These are phyloP conservation scores for Meteorus cinctellus DNA, from an alignment of 2,888 invertebrate genomes.

Conservation along the genomic window DNA sequence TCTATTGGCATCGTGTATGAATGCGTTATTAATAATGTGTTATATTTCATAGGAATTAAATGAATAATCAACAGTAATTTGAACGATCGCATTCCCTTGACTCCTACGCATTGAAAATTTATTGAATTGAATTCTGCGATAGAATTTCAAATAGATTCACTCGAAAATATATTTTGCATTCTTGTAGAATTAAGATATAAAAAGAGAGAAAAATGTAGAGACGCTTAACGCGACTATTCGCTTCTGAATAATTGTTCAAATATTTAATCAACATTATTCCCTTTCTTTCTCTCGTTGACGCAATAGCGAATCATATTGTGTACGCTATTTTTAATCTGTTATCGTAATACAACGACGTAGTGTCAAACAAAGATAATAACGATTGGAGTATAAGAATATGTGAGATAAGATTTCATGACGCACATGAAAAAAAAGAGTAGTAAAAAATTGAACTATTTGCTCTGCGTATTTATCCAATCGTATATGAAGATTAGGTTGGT, in stretches of 20 bases:
- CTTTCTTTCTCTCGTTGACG: background rate
- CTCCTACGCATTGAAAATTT: background rate
- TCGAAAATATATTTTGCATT: background rate
- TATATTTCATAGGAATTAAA: background rate
- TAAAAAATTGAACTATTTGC: background rate
- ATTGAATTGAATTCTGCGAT: background rate
- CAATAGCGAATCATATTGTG: background rate
- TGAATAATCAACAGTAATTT: background rate
- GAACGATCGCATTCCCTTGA: background rate
- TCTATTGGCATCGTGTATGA: background rate
- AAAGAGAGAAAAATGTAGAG: background rate
- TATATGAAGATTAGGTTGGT: background rate
- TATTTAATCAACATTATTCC: conserved; percentile 1
- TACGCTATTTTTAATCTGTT: background rate
- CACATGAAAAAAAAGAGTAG: background rate
- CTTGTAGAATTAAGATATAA: background rate
- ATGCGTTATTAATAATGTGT: background rate
- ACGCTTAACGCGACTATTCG: no score
- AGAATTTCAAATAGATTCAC: background rate
- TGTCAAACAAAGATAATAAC: background rate
- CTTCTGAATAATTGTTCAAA: background rate
- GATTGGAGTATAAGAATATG: background rate
- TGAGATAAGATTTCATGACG: background rate
- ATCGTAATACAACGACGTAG: background rate
- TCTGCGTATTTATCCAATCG: background rate